Conservation (phyloP, 1,140 invertebrate species). For the Drosophila punjabiensis region DNA sequence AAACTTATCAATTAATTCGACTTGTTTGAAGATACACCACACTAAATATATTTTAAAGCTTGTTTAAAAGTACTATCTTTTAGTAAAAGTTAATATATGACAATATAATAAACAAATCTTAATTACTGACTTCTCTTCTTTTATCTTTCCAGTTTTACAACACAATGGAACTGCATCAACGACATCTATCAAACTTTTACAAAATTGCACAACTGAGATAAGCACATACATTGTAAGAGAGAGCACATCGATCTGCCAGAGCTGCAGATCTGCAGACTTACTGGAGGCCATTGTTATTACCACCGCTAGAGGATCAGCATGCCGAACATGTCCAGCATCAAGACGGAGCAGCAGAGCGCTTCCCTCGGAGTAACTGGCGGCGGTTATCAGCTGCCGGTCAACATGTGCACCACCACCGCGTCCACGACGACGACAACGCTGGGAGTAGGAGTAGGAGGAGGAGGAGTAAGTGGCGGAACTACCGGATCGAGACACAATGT, state of each 20-base stretch:
- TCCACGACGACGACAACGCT: constrained; percentile 30
- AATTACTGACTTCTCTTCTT: background rate
- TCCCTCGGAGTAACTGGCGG: constrained; percentile 42
- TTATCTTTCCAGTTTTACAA: constrained; percentile 52
- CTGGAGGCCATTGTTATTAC: constrained; percentile 5
- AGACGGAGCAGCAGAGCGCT: constrained; percentile 72
- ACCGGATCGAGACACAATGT: constrained; percentile 74
- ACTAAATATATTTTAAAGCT: no score
- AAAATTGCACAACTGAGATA: constrained; percentile 69
- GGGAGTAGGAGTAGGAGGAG: background rate
- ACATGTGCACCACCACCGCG: constrained; percentile 58
- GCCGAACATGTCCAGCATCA: constrained; percentile 80
- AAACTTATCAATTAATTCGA: background rate
- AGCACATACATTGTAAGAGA: constrained; percentile 3
- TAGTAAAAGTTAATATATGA: no score
- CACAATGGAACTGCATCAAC: constrained; percentile 83
- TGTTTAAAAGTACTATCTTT: no score
- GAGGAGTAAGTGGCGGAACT: constrained; percentile 14
- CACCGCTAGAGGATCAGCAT: constrained; percentile 27
- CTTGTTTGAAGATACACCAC: background rate
- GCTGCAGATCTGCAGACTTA: background rate
- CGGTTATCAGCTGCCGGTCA: constrained; percentile 68
- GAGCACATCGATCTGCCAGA: background rate
- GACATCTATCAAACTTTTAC: constrained; percentile 83
- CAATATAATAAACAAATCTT: no score